These are phyloP conservation scores for Drosophila hydei DNA, from an alignment of 1,140 invertebrate genomes.

Conservation along the genomic window DNA sequence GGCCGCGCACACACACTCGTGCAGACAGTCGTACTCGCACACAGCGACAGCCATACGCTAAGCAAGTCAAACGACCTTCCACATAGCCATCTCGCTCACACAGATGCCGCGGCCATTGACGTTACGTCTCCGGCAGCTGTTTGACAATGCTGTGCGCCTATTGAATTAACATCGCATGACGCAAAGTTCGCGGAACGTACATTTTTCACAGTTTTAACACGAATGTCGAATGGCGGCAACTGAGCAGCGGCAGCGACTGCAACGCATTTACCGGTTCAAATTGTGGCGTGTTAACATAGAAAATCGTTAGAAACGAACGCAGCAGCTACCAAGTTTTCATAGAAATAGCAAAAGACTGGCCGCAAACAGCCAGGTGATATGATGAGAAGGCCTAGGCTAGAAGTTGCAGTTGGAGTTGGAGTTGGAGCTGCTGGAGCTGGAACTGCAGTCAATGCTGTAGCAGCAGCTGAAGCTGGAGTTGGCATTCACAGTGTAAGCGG, in stretches of 20 bases:
- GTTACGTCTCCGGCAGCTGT: conserved; percentile 60
- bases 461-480: conserved; percentile 9
- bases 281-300: conserved; percentile 61
- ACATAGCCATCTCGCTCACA: conserved; percentile 52
- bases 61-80: conserved; percentile 56
- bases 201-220: conserved; percentile 57
- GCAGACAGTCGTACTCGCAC: background rate
- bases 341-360: conserved; percentile 75
- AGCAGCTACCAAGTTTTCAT: conserved; percentile 79
- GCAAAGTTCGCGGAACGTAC: conserved; percentile 79
- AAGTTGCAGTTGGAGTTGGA: conserved; percentile 12
- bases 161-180: conserved; percentile 81
- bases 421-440: conserved; percentile 6
- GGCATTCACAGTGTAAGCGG: background rate
- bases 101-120: conserved; percentile 43
- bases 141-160: conserved; percentile 59
- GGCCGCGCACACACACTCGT: background rate
- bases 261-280: conserved; percentile 18
- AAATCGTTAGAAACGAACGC: conserved; percentile 76
- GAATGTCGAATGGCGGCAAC: conserved; percentile 7
- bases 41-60: conserved; percentile 12
- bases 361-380: conserved; percentile 28
- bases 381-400: conserved; percentile 14
- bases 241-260: conserved; percentile 3
- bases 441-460: conserved; percentile 7